Evolutionary conservation across 2,888 invertebrate genomes (phyloP).

Genomic region (Ectemnius cavifrons): DNA sequence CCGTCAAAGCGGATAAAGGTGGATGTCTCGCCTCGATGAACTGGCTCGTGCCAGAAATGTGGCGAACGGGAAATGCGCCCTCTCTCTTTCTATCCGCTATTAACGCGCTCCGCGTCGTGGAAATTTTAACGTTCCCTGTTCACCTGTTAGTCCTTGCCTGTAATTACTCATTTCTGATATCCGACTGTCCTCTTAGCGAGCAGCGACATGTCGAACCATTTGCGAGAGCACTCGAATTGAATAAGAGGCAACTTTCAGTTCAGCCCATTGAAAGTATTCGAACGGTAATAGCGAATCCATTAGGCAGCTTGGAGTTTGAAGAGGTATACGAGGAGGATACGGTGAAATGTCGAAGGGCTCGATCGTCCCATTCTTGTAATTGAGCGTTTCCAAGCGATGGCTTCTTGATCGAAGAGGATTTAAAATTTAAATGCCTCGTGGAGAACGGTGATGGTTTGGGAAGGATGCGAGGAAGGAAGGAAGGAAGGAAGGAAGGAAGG

Average conservation of each 20-base stretch:
- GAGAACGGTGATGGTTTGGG: constrained; percentile 15
- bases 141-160: constrained; percentile 54
- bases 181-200: neutral
- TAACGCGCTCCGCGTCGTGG: constrained; percentile 56
- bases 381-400: constrained; percentile 37
- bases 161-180: constrained; percentile 3
- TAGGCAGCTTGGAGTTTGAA: too few species aligned
- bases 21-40: constrained; percentile 62
- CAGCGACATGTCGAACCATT: neutral
- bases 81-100: constrained; percentile 26
- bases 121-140: constrained; percentile 61
- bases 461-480: constrained; percentile 16
- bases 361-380: too few species aligned
- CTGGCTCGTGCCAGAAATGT: constrained; percentile 44
- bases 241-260: too few species aligned
- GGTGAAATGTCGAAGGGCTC: too few species aligned
- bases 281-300: too few species aligned
- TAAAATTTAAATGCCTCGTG: constrained; percentile 66
- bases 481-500: constrained; percentile 3
- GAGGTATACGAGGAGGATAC: too few species aligned
- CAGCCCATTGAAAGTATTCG: too few species aligned
- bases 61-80: constrained; percentile 59
- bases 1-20: neutral
- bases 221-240: neutral
- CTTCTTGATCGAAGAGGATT: constrained; percentile 61